phyloP scores from a whole-genome alignment of 1,140 invertebrate species.

The Helicoverpa zea region DNA sequence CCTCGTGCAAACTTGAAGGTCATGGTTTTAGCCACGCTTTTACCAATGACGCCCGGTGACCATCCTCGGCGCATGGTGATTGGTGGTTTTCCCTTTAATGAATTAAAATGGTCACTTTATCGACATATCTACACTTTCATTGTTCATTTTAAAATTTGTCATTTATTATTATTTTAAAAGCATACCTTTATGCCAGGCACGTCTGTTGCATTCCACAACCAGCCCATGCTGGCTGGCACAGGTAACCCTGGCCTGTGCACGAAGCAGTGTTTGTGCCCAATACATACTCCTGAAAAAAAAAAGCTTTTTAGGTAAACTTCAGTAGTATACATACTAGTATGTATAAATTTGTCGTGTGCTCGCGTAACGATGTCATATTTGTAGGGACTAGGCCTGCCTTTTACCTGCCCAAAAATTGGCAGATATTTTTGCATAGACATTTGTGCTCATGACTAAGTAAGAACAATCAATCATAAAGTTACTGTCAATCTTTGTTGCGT shows the following conservation, averaged over 20 bases:
- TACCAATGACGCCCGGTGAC: conserved; percentile 86
- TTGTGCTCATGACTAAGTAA: too few relatives aligned
- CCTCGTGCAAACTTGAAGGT: conserved; percentile 77
- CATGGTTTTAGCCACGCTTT: conserved; percentile 85
- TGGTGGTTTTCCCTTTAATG: not conserved
- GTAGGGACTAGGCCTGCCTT: too few relatives aligned
- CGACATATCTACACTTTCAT: not conserved
- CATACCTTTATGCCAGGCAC: conserved; percentile 78
- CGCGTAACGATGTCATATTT: too few relatives aligned
- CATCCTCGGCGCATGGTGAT: conserved; percentile 80
- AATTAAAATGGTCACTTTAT: too few relatives aligned
- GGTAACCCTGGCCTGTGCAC: conserved; percentile 71
- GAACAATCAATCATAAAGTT: too few relatives aligned
- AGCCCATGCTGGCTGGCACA: conserved; percentile 87
- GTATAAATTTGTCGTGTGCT: too few relatives aligned
- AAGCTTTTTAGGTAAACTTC: not conserved
- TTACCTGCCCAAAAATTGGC: too few relatives aligned
- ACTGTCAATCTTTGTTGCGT: too few relatives aligned
- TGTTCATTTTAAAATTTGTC: too few relatives aligned
- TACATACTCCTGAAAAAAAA: conserved; percentile 71
- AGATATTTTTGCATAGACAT: too few relatives aligned
- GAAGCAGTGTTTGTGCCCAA: conserved; percentile 86
- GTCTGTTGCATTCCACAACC: conserved; percentile 87
- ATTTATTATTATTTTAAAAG: too few relatives aligned
- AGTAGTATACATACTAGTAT: too few relatives aligned